phyloP scores from a whole-genome alignment of 2,888 invertebrate species.

The Cordilura impudica region DNA sequence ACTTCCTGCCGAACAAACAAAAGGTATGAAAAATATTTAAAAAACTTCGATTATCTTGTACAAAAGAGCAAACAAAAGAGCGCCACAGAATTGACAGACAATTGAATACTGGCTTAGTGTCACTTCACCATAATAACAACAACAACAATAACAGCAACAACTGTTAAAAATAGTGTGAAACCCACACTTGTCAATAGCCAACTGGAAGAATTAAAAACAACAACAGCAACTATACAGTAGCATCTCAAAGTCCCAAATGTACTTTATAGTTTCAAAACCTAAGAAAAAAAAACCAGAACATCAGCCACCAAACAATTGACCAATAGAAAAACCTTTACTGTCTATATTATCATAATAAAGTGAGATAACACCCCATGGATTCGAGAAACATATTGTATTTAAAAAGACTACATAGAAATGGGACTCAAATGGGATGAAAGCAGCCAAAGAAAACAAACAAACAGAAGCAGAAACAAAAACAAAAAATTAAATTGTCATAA shows the following conservation, averaged over 20 bases:
- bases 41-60: conserved; percentile 33
- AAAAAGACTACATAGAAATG: conserved; percentile 34
- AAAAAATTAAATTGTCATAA: conserved; percentile 52
- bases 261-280: conserved; percentile 31
- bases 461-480: not conserved
- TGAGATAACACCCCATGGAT: conserved; percentile 61
- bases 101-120: conserved; percentile 59
- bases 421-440: not conserved
- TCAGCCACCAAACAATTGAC: conserved; percentile 31
- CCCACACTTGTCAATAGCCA: conserved; percentile 60
- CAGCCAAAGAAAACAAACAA: not conserved
- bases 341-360: conserved; percentile 62
- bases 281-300: conserved; percentile 14
- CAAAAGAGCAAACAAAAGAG: not conserved
- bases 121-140: conserved; percentile 47
- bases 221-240: conserved; percentile 38
- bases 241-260: conserved; percentile 52
- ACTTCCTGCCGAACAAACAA: conserved; percentile 69
- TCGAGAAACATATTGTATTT: conserved; percentile 56
- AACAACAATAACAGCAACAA: conserved; percentile 33
- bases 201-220: conserved; percentile 33
- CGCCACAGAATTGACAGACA: conserved; percentile 51
- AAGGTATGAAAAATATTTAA: conserved; percentile 19
- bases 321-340: conserved; percentile 24
- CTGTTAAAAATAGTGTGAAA: conserved; percentile 43